Conservation (phyloP, 2,888 invertebrate genomes). For the Melolontha melolontha region DNA sequence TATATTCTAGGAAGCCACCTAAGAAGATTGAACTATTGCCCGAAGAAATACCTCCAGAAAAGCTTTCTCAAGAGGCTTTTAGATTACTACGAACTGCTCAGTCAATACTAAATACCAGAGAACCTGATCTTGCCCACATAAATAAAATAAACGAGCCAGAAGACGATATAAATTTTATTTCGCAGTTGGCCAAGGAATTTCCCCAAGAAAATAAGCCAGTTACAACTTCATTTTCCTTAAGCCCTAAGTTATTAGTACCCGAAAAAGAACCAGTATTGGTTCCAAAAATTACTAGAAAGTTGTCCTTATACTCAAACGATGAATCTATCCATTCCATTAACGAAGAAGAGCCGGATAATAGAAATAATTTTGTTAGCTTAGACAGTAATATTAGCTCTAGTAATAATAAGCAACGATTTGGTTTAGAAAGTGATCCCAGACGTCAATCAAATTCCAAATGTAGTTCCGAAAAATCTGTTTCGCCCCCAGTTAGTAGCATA, state of each 20-base stretch:
- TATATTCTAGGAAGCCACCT: slow-evolving; percentile 60
- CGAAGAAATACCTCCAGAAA: slow-evolving; percentile 71
- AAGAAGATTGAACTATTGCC: slow-evolving; percentile 62
- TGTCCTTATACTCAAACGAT: slow-evolving; percentile 59
- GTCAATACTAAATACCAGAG: slow-evolving; percentile 73
- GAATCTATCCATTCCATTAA: slow-evolving; percentile 46
- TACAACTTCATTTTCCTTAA: slow-evolving; percentile 59
- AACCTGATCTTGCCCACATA: slow-evolving; percentile 70
- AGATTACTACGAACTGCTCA: slow-evolving; percentile 75
- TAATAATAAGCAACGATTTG: slow-evolving; percentile 11
- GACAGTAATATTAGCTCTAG: not conserved
- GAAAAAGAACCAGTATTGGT: slow-evolving; percentile 57
- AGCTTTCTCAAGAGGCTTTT: slow-evolving; percentile 76
- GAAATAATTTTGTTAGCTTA: slow-evolving; percentile 1
- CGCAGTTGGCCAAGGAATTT: slow-evolving; percentile 63
- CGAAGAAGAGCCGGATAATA: slow-evolving; percentile 3
- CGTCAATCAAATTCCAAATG: slow-evolving; percentile 40
- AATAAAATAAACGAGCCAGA: slow-evolving; percentile 48
- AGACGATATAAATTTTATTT: slow-evolving; percentile 61
- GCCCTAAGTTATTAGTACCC: slow-evolving; percentile 59
- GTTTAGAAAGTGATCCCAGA: not conserved
- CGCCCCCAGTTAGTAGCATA: slow-evolving; percentile 57
- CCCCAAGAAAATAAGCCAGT: slow-evolving; percentile 56
- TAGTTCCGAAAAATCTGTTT: slow-evolving; percentile 51
- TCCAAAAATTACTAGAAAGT: slow-evolving; percentile 60